Conservation (phyloP, 2,888 invertebrate genomes). For the Metalampra italica region DNA sequence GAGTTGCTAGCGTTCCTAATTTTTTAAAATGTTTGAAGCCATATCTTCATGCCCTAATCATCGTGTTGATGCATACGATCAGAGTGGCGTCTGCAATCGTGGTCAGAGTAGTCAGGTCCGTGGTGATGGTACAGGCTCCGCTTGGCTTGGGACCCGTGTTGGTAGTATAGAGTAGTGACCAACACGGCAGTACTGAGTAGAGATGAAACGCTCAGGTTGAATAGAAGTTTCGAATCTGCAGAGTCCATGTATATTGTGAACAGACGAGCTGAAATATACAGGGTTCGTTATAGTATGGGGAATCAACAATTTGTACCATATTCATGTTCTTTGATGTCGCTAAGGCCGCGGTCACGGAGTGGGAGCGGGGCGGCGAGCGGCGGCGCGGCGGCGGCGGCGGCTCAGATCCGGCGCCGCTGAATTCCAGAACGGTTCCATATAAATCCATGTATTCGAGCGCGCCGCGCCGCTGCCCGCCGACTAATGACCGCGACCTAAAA, state of each 20-base stretch:
- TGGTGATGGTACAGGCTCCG: conserved; percentile 21
- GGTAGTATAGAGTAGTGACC: conserved; percentile 83
- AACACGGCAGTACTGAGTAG: conserved; percentile 84
- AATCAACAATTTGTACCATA: too few relatives aligned
- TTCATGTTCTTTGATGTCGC: too few relatives aligned
- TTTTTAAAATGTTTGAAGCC: too few relatives aligned
- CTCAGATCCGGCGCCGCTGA: too few relatives aligned
- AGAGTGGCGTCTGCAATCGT: not conserved
- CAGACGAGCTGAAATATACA: conserved; percentile 81
- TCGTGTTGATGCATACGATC: not conserved
- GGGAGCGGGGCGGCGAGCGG: too few relatives aligned
- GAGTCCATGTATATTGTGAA: conserved; percentile 90
- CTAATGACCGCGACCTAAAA: too few relatives aligned
- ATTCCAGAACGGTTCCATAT: too few relatives aligned
- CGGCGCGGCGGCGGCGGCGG: too few relatives aligned
- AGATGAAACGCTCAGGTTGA: conserved; percentile 86
- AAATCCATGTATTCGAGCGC: too few relatives aligned
- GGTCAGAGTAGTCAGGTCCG: not conserved
- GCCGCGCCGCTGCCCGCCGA: too few relatives aligned
- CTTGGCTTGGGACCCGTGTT: conserved; percentile 39
- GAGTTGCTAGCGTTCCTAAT: too few relatives aligned
- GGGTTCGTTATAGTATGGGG: not conserved
- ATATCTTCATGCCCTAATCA: not conserved
- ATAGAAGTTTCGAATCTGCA: conserved; percentile 83
- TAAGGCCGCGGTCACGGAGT: too few relatives aligned